Base-by-base conservation (phyloP, 2,113 vertebrate genomes). In the Heteronetta atricapilla region DNA sequence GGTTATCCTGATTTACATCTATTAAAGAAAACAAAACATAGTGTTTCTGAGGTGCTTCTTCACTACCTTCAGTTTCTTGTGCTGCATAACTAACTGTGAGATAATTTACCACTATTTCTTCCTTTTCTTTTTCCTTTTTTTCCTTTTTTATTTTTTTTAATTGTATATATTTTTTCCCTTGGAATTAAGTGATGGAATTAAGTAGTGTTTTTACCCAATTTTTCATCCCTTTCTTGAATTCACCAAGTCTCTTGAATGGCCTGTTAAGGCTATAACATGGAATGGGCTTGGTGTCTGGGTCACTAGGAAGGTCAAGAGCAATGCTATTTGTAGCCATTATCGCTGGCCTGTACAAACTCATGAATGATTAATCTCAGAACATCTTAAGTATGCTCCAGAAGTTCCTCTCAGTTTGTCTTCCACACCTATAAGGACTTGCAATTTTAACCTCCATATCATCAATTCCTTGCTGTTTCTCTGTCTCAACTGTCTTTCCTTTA, bases 401-500 rank as follows among this genome's bases (percentile, higher is more conserved):
- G 15, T 63, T 90, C 33, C 56, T 90, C 77, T 88, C 56, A 73
- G 14, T 78, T 82, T 94, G 63, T 77, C 50, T 82, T 60, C 38
- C 70, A 62, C 20, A 33, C 42, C 66, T n/a, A 60, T 36, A 44
- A 91, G 50, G 68, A 93, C 73, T 25, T 91, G 75, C 12, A 88
- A 40, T 91, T 89, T 95, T 95, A 90, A 92, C 79, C 59, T 84
- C 63, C 4, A 5, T 60, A 19, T 44, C 33, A 78, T 82, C 67
- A 81, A 28, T 75, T 93, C 62, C 60, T 86, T 90, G 72, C 64
- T 83, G 28, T 86, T 85, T 69, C 63, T 79, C 55, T 69, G 33
- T 85, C 76, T 85, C 67, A 72, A 25, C 42, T 44, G 48, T 75
- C 74, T 95, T 93, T 85, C 63, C 48, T 81, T 89, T 90, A 75